Percentiles rank a stretch among this genome's conserved stretches.
phyloP scores from a whole-genome alignment of 1,140 invertebrate genomes.

The Agrypnia vestita region DNA sequence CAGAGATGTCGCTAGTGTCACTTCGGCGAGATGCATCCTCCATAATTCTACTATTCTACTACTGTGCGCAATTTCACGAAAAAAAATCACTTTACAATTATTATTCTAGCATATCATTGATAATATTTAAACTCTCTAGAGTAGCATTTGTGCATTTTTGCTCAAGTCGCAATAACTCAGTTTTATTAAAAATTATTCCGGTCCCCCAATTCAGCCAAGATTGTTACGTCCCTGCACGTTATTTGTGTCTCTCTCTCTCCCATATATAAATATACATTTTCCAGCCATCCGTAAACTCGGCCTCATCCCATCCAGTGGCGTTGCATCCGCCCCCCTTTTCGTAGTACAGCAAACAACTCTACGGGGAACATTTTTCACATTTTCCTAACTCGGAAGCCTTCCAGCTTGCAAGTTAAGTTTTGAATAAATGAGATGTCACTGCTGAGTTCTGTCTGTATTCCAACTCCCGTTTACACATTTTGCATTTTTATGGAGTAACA shows the following conservation, averaged over 20 bases:
- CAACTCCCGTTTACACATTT: neutral
- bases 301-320: neutral
- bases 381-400: constrained; percentile 40
- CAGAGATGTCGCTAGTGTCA: too few species aligned
- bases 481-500: too few species aligned
- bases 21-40: too few species aligned
- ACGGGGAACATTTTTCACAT: constrained; percentile 43
- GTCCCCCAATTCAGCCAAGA: neutral
- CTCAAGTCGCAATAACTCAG: too few species aligned
- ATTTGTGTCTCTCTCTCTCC: neutral
- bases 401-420: constrained; percentile 38
- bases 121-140: too few species aligned
- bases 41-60: too few species aligned
- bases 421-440: constrained; percentile 42
- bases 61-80: too few species aligned
- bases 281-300: constrained; percentile 23
- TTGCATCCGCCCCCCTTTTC: constrained; percentile 14
- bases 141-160: too few species aligned
- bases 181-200: too few species aligned
- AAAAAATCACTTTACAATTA: too few species aligned
- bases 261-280: constrained; percentile 35
- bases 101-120: too few species aligned
- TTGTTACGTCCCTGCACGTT: neutral
- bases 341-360: constrained; percentile 34
- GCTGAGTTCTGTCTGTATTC: constrained; percentile 15